Percentiles rank a stretch among this genome's conserved stretches.
Evolutionary conservation across 1,140 invertebrate species (phyloP).

Genomic region (Daktulosphaira vitifoliae): DNA sequence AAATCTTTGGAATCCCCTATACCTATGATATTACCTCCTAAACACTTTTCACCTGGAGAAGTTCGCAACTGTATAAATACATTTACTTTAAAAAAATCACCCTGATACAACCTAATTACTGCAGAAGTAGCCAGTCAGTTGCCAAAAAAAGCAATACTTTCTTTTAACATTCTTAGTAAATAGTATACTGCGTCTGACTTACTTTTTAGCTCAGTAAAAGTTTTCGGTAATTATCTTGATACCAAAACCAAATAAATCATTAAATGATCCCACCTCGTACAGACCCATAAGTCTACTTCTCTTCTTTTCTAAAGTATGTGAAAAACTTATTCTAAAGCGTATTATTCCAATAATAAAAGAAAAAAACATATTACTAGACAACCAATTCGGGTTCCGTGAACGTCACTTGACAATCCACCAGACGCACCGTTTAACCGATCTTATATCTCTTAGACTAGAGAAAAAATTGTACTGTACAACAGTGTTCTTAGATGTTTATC

Average conservation of each 20-base stretch:
- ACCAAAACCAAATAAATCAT: slow-evolving; percentile 38
- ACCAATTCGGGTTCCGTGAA: slow-evolving; percentile 29
- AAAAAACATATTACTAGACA: slow-evolving; percentile 23
- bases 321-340: slow-evolving; percentile 36
- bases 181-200: not conserved
- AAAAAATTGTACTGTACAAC: slow-evolving; percentile 35
- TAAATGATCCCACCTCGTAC: slow-evolving; percentile 35
- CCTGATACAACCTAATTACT: not conserved
- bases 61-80: not conserved
- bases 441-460: not conserved
- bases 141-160: not conserved
- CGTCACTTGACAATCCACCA: slow-evolving; percentile 23
- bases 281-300: slow-evolving; percentile 41
- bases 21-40: not conserved
- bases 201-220: not conserved
- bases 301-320: slow-evolving; percentile 36
- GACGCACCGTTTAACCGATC: not conserved
- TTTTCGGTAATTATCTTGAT: slow-evolving; percentile 37
- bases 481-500: not conserved
- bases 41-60: not conserved
- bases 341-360: slow-evolving; percentile 5
- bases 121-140: not conserved
- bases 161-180: not conserved
- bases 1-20: not conserved
- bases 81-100: not conserved